These are phyloP conservation scores for Trissonchulus sp. DNA, from an alignment of 2,888 invertebrate genomes.

Conservation along the genomic window DNA sequence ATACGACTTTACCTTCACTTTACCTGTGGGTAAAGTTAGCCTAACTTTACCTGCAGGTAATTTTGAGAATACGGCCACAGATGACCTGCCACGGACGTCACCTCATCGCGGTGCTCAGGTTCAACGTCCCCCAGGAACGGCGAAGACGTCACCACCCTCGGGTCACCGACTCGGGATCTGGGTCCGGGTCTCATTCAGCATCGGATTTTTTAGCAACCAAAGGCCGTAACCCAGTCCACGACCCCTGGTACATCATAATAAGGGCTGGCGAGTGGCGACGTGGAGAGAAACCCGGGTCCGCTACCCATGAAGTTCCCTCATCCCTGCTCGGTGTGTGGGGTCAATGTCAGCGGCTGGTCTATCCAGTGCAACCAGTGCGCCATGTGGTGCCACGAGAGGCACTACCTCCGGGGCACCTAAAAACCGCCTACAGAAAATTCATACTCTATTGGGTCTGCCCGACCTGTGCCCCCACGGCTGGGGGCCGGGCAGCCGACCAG, in stretches of 20 bases:
- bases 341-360: neutral
- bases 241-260: neutral
- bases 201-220: neutral
- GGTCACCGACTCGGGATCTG: too few relatives aligned
- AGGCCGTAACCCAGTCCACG: slow-evolving; percentile 10
- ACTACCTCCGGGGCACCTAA: neutral
- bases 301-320: neutral
- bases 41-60: too few relatives aligned
- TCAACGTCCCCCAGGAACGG: too few relatives aligned
- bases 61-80: too few relatives aligned
- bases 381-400: slow-evolving; percentile 2
- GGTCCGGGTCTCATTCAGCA: slow-evolving; percentile 13
- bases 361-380: neutral
- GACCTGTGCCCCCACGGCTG: too few relatives aligned
- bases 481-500: too few relatives aligned
- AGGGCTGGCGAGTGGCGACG: slow-evolving; percentile 9
- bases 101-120: too few relatives aligned
- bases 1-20: too few relatives aligned
- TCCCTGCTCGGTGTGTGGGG: neutral
- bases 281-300: neutral
- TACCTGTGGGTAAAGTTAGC: too few relatives aligned
- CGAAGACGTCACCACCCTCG: too few relatives aligned
- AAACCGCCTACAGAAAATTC: neutral
- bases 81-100: too few relatives aligned
- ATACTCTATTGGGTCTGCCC: neutral